These are phyloP conservation scores for Resseliella maxima DNA, from an alignment of 2,888 invertebrate species.

Conservation along the genomic window DNA sequence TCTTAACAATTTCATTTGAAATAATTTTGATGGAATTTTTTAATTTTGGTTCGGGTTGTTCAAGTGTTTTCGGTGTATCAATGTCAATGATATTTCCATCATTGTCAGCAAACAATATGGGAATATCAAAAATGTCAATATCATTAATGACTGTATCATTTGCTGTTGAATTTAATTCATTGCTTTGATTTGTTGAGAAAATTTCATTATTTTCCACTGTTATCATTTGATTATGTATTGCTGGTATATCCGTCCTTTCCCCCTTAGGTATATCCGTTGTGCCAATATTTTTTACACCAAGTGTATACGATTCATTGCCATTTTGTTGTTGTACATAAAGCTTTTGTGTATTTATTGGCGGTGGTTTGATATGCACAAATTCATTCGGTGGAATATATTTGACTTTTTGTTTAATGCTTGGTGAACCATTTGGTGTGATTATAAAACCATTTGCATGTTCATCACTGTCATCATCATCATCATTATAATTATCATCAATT, in stretches of 20 bases:
- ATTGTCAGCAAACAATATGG: slow-evolving; percentile 76
- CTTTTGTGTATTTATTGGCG: slow-evolving; percentile 63
- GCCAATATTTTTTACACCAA: slow-evolving; percentile 57
- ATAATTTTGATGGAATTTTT: background rate
- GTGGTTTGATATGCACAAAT: slow-evolving; percentile 66
- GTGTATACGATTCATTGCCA: slow-evolving; percentile 57
- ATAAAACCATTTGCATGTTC: background rate
- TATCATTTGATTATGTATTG: background rate
- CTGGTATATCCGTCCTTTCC: too few species aligned
- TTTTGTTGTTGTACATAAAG: slow-evolving; percentile 63
- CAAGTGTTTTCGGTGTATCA: background rate
- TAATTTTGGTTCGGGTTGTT: background rate
- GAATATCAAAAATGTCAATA: slow-evolving; percentile 74
- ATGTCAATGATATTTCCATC: slow-evolving; percentile 64
- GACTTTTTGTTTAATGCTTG: slow-evolving; percentile 62
- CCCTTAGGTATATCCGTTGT: background rate
- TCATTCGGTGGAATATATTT: slow-evolving; percentile 67
- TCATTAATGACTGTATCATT: slow-evolving; percentile 68
- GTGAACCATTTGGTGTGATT: slow-evolving; percentile 59
- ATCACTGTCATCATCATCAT: background rate
- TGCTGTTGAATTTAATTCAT: slow-evolving; percentile 6
- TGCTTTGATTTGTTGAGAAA: background rate
- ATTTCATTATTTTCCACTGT: slow-evolving; percentile 58
- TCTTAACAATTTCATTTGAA: background rate
- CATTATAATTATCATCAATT: background rate